phyloP scores from a whole-genome alignment of 2,113 vertebrate species.

The Eptesicus fuscus region DNA sequence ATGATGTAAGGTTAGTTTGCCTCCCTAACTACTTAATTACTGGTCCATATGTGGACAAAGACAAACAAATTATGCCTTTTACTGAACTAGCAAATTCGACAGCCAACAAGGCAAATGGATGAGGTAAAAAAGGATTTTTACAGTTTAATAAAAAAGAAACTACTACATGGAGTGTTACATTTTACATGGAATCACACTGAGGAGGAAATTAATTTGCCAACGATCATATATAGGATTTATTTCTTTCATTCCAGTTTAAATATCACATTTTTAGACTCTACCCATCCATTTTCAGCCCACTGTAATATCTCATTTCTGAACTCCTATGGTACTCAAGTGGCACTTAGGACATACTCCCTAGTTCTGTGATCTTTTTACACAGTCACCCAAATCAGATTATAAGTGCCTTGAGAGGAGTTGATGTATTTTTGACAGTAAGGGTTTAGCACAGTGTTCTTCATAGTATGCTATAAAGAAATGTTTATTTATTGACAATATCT shows the following conservation, averaged over 20 bases:
- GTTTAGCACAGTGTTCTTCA: conserved; percentile 1
- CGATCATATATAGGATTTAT: neutral
- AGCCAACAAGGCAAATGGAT: neutral
- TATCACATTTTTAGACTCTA: neutral
- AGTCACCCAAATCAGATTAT: neutral
- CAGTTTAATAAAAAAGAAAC: conserved; percentile 39
- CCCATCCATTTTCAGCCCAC: neutral
- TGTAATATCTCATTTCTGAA: neutral
- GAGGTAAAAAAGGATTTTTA: neutral
- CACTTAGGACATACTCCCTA: neutral
- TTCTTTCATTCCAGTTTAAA: conserved; percentile 47
- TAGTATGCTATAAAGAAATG: neutral
- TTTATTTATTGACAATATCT: conserved; percentile 38
- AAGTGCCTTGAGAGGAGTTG: neutral
- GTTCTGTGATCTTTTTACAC: neutral
- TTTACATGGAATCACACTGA: neutral
- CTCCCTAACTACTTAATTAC: neutral
- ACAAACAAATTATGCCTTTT: neutral
- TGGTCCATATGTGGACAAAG: neutral
- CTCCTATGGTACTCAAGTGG: neutral
- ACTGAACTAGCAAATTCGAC: neutral
- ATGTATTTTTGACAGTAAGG: conserved; percentile 6
- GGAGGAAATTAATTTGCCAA: conserved; percentile 2
- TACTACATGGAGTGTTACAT: neutral
- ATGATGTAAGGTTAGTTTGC: neutral